phyloP scores from a whole-genome alignment of 2,113 vertebrate genomes.

The Excalfactoria chinensis region DNA sequence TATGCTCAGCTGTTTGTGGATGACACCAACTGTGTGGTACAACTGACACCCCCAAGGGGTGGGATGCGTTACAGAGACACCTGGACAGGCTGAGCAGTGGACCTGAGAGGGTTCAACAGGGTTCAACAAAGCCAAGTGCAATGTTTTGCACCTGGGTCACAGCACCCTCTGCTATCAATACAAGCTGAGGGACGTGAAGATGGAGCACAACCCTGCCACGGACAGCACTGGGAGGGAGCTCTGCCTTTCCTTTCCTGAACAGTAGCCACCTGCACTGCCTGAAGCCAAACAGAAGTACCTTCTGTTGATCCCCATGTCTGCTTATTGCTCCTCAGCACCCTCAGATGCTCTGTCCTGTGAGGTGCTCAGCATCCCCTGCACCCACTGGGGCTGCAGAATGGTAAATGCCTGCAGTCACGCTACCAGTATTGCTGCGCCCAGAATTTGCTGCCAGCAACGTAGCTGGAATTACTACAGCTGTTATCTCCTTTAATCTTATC shows the following conservation, averaged over 20 bases:
- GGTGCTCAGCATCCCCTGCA: background rate
- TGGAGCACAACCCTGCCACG: background rate
- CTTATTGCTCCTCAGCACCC: background rate
- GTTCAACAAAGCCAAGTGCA: no score
- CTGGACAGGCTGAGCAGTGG: no score
- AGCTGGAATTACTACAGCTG: constrained; percentile 43
- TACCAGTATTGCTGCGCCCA: background rate
- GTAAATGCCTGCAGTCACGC: background rate
- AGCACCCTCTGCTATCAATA: no score
- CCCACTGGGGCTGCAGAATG: background rate
- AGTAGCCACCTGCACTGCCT: background rate
- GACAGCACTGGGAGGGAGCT: background rate
- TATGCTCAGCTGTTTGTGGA: no score
- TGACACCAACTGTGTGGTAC: no score
- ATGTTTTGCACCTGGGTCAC: no score
- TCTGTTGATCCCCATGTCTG: background rate
- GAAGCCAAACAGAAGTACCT: background rate
- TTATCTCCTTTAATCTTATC: constrained; percentile 64
- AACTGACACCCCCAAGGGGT: no score
- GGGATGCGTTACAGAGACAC: no score
- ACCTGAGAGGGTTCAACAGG: no score
- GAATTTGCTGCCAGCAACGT: constrained; percentile 12
- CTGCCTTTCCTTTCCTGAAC: background rate
- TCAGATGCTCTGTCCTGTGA: background rate
- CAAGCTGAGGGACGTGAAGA: no score